Conservation (phyloP, 1,140 invertebrate species). For the Lepidurus arcticus region DNA sequence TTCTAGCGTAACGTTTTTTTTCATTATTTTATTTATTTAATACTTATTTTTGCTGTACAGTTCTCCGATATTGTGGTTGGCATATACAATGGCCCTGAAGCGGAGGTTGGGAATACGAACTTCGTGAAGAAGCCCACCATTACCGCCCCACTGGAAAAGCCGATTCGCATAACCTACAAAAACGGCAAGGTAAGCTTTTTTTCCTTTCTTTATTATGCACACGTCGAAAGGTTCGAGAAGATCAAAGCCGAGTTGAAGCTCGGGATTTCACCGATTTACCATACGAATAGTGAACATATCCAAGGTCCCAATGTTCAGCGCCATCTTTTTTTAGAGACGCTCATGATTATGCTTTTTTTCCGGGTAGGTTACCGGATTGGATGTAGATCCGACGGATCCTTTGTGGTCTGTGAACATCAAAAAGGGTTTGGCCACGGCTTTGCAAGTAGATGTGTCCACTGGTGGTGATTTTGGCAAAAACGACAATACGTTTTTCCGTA, state of each 20-base stretch:
- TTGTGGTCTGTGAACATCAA: conserved; percentile 35
- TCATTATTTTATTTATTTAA: neutral
- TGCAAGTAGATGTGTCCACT: conserved; percentile 30
- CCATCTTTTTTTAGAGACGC: neutral
- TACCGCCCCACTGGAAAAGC: conserved; percentile 31
- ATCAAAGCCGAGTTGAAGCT: neutral
- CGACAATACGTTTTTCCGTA: conserved; percentile 26
- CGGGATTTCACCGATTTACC: neutral
- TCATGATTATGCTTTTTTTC: neutral
- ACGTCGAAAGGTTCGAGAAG: neutral
- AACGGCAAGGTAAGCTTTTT: conserved; percentile 32
- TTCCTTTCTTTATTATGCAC: neutral
- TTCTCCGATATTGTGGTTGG: conserved; percentile 30
- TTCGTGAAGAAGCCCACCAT: conserved; percentile 34
- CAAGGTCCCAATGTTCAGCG: neutral
- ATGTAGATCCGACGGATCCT: conserved; percentile 32
- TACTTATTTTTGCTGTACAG: neutral
- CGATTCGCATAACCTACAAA: conserved; percentile 31
- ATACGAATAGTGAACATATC: neutral
- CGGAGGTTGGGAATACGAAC: conserved; percentile 18
- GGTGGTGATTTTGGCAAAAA: conserved; percentile 33
- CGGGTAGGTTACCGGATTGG: conserved; percentile 29
- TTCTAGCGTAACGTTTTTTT: neutral
- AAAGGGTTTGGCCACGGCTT: conserved; percentile 33
- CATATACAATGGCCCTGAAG: conserved; percentile 34